Evolutionary conservation across 2,113 vertebrate species (phyloP).

Genomic region (Candoia aspera): DNA sequence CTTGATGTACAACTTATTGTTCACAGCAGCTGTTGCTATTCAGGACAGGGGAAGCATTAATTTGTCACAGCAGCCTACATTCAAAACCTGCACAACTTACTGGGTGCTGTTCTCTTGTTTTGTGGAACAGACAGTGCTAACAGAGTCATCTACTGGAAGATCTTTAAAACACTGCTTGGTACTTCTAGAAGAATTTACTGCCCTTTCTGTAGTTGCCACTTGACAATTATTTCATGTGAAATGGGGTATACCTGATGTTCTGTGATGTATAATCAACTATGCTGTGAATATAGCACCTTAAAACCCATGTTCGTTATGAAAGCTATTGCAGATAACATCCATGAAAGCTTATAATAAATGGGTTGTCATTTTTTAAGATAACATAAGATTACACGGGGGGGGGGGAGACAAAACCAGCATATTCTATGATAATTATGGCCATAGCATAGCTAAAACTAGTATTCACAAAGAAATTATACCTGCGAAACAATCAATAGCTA

Average conservation of each 20-base stretch:
- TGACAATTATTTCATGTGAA: not conserved
- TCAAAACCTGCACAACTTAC: not conserved
- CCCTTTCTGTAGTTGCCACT: too few relatives aligned
- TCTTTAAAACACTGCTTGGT: not conserved
- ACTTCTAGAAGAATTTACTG: not conserved
- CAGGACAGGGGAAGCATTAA: not conserved
- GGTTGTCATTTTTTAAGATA: not conserved
- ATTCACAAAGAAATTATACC: not conserved
- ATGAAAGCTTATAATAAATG: not conserved
- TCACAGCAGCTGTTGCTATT: not conserved
- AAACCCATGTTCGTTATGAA: not conserved
- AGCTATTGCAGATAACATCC: not conserved
- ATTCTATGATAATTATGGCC: not conserved
- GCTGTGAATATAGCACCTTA: not conserved
- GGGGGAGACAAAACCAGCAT: not conserved
- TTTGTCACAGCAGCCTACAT: not conserved
- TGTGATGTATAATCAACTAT: not conserved
- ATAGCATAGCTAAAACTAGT: not conserved
- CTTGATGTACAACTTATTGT: not conserved
- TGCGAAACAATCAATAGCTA: not conserved
- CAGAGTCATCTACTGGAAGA: not conserved
- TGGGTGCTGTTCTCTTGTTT: not conserved
- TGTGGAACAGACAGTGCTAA: not conserved
- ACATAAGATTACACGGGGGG: not conserved
- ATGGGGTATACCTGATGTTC: not conserved